Evolutionary conservation across 2,888 invertebrate species (phyloP), one percentile per base, ranked within the genome.

Genomic region (Vandiemenella viatica): DNA sequence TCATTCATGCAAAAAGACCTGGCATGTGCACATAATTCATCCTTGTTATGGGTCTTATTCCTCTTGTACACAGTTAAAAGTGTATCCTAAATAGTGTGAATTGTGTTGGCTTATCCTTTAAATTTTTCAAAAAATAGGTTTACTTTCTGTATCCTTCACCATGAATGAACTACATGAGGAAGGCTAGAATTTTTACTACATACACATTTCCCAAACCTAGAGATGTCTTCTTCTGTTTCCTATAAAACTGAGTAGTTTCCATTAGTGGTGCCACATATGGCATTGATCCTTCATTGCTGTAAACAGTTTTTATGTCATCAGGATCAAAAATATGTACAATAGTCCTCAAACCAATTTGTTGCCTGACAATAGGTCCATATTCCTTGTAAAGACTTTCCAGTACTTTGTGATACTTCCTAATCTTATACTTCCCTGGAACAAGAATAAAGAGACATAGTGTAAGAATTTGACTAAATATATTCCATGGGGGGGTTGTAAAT

Each of bases 131-230:
- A n/a, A n/a, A n/a, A n/a, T n/a, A n/a, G n/a, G n/a, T n/a, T n/a
- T n/a, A n/a, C n/a, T n/a, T n/a, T n/a, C n/a, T n/a, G n/a, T n/a
- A n/a, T n/a, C n/a, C n/a, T n/a, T n/a, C n/a, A n/a, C n/a, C n/a
- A n/a, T n/a, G n/a, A n/a, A n/a, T n/a, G n/a, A n/a, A n/a, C n/a
- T n/a, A n/a, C n/a, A n/a, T n/a, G n/a, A n/a, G n/a, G n/a, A n/a
- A n/a, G n/a, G n/a, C n/a, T n/a, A n/a, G n/a, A n/a, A n/a, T n/a
- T 3, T 7, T 8, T 16, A 19, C 3, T 42, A 61, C 67, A 60
- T 58, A 73, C 73, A 68, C 66, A 58, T 73, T 72, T 23, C 74
- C 74, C 8, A 74, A 61, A 7, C 74, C 74, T 3, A 65, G 66
- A 21, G 72, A 69, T 54, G 70, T 59, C 20, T 67, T 61, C n/a